Evolutionary conservation across 2,888 invertebrate species (phyloP).

Genomic region (Eupithecia dodoneata): DNA sequence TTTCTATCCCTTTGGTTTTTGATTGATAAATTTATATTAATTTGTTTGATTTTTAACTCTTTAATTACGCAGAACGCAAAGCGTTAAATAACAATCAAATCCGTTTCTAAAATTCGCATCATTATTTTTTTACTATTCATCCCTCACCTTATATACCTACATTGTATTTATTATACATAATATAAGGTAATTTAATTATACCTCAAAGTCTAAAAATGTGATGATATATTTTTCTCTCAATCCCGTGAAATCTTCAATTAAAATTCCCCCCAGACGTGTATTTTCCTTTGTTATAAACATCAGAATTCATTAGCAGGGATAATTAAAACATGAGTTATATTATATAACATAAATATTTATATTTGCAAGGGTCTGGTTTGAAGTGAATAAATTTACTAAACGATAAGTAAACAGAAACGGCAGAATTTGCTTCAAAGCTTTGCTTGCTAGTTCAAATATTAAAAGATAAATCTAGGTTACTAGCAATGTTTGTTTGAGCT

Average conservation of each 20-base stretch:
- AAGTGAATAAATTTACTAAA: conserved; percentile 21
- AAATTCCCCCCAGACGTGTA: conserved; percentile 23
- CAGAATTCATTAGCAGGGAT: conserved; percentile 39
- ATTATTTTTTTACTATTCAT: neutral
- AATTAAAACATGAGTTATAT: conserved; percentile 38
- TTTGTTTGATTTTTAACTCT: neutral
- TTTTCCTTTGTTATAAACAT: conserved; percentile 40
- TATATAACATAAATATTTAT: conserved; percentile 22
- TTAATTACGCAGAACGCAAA: neutral
- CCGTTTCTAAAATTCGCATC: neutral
- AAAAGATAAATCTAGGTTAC: neutral
- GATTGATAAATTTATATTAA: too few relatives aligned
- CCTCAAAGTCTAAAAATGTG: neutral
- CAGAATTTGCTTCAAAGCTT: neutral
- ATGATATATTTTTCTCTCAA: conserved; percentile 8
- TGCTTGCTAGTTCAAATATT: neutral
- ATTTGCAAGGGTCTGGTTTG: conserved; percentile 18
- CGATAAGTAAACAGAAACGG: conserved; percentile 14
- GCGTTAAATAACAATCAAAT: neutral
- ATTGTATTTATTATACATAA: neutral
- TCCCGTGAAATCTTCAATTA: conserved; percentile 13
- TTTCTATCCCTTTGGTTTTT: neutral
- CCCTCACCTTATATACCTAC: too few relatives aligned
- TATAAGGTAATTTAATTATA: neutral
- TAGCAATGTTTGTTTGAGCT: neutral